A percentile compares a stretch with the other conserved stretches of the same genome.
These are phyloP conservation scores for Cyanoliseus patagonus DNA, from an alignment of 2,113 vertebrate species.

Conservation along the genomic window DNA sequence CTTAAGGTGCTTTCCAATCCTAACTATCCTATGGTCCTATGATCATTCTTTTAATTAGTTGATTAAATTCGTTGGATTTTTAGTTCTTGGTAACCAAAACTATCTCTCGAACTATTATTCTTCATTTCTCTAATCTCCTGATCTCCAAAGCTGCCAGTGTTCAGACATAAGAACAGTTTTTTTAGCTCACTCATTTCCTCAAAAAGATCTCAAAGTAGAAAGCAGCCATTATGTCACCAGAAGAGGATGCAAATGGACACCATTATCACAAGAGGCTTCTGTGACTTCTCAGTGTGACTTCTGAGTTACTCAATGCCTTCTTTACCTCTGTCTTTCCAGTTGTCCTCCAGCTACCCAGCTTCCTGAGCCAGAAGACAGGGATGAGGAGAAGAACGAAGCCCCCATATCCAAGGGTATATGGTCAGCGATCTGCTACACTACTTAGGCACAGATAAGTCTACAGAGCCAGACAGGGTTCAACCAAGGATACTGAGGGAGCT, in stretches of 20 bases:
- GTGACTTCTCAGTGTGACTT: not conserved
- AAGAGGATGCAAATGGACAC: not conserved
- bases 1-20: too few relatives aligned
- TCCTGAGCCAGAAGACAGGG: not conserved
- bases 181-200: not conserved
- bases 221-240: not conserved
- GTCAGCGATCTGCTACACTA: not conserved
- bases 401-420: not conserved
- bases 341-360: not conserved
- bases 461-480: not conserved
- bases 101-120: not conserved
- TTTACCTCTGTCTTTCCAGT: not conserved
- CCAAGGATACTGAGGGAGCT: not conserved
- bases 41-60: conserved; percentile 27
- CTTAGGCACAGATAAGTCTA: not conserved
- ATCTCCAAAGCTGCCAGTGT: not conserved
- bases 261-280: not conserved
- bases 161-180: not conserved
- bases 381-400: not conserved
- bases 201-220: not conserved
- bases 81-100: not conserved
- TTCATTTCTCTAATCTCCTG: not conserved
- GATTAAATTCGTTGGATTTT: conserved; percentile 46
- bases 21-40: too few relatives aligned
- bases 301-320: not conserved